A percentile compares a stretch with the other conserved stretches of the same genome.
phyloP scores from a whole-genome alignment of 2,888 invertebrate genomes.

The Suillia variegata region DNA sequence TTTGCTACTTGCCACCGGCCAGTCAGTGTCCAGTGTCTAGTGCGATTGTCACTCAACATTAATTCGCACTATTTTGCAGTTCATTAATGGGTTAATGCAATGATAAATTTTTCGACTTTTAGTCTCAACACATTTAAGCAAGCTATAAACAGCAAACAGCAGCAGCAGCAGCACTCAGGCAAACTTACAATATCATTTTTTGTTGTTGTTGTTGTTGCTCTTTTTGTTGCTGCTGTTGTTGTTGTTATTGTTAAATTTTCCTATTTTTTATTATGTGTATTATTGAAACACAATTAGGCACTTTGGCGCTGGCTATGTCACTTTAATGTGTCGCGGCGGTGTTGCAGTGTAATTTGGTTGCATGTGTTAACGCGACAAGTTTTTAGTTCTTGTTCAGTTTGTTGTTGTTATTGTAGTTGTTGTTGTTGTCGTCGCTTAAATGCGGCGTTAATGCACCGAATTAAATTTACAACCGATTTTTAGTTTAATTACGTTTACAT shows the following conservation, averaged over 20 bases:
- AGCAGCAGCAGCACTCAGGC: not conserved
- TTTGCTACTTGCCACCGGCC: not conserved
- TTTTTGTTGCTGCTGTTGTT: not conserved
- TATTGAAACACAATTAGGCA: conserved; percentile 46
- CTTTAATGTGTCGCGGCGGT: not conserved
- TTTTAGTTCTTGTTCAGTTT: not conserved
- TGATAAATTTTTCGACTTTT: conserved; percentile 15
- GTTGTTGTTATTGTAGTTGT: no score
- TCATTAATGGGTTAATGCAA: conserved; percentile 21
- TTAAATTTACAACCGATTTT: no score
- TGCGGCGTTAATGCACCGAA: not conserved
- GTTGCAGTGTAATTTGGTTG: not conserved
- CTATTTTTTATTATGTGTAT: not conserved
- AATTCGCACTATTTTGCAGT: conserved; percentile 1
- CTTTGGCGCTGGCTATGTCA: conserved; percentile 30
- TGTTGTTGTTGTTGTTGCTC: not conserved
- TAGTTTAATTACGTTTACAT: no score
- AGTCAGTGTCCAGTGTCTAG: not conserved
- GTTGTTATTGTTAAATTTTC: not conserved
- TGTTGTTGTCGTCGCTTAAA: not conserved
- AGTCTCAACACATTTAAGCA: not conserved
- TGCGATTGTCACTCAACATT: not conserved
- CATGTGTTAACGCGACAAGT: conserved; percentile 2
- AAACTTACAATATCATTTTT: no score
- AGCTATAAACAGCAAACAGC: not conserved